A percentile compares a stretch with the other conserved stretches of the same genome.
phyloP scores from a whole-genome alignment of 2,888 invertebrate species.

The Tridacna crocea region DNA sequence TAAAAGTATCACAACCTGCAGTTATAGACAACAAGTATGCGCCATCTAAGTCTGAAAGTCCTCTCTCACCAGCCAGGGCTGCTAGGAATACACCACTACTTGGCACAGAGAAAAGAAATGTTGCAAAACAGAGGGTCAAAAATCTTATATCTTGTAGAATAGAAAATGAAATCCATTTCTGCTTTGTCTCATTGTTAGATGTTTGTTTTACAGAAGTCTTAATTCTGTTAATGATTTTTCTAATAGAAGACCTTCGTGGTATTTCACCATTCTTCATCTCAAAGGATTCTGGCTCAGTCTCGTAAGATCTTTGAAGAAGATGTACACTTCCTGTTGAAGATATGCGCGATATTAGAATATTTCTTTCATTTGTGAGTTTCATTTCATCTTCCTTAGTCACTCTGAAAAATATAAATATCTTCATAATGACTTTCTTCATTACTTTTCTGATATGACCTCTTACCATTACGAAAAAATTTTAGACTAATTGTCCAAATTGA shows the following conservation, averaged over 20 bases:
- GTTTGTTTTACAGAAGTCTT: background rate
- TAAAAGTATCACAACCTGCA: constrained; percentile 69
- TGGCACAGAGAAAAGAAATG: constrained; percentile 60
- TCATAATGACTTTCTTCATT: too few species aligned
- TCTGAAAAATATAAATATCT: too few species aligned
- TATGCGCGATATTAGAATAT: constrained; percentile 3
- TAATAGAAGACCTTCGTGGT: background rate
- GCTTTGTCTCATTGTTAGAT: constrained; percentile 7
- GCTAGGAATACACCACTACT: constrained; percentile 71
- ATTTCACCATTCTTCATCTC: background rate
- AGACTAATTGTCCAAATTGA: too few species aligned
- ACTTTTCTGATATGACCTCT: too few species aligned
- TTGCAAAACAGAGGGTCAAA: constrained; percentile 58
- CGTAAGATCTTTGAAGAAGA: background rate
- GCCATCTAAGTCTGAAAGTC: constrained; percentile 62
- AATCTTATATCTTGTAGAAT: constrained; percentile 66
- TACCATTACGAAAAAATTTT: too few species aligned
- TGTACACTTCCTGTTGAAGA: constrained; percentile 50
- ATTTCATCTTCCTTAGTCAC: background rate
- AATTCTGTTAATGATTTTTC: background rate
- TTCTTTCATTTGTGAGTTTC: background rate
- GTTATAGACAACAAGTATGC: constrained; percentile 68
- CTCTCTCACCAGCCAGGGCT: constrained; percentile 68
- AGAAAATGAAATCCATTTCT: constrained; percentile 46
- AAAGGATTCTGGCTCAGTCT: background rate